Evolutionary conservation across 2,113 vertebrate genomes (phyloP).

Genomic region (Prionailurus bengalensis): DNA sequence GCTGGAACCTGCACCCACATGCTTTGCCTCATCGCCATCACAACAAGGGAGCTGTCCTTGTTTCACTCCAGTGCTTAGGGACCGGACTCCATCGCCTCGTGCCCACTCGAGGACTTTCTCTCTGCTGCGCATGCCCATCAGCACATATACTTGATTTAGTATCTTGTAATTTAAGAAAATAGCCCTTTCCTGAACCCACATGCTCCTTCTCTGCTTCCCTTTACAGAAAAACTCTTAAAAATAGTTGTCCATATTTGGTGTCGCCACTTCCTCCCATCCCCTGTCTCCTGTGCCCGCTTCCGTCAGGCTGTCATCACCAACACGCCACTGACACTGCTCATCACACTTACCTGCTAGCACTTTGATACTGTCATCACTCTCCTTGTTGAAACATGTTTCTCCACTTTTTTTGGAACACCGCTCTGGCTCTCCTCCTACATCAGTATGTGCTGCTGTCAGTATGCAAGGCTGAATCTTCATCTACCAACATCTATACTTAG

Average conservation of each 20-base stretch:
- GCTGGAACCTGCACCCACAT: background rate
- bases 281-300: background rate
- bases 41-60: background rate
- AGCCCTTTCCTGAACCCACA: background rate
- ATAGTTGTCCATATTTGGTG: background rate
- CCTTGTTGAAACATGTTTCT: background rate
- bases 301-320: background rate
- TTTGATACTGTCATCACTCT: fast-evolving
- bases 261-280: background rate
- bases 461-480: background rate
- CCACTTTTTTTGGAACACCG: background rate
- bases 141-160: background rate
- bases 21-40: background rate
- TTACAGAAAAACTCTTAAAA: background rate
- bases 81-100: background rate
- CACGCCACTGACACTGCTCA: fast-evolving
- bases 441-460: background rate
- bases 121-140: background rate
- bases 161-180: background rate
- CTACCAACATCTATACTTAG: background rate
- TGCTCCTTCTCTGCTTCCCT: background rate
- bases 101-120: background rate
- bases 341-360: background rate
- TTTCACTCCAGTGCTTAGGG: background rate
- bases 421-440: background rate